Percentiles rank a stretch among this genome's conserved stretches.
Evolutionary conservation across 2,888 invertebrate genomes (phyloP).

Genomic region (Drosophila subsilvestris): DNA sequence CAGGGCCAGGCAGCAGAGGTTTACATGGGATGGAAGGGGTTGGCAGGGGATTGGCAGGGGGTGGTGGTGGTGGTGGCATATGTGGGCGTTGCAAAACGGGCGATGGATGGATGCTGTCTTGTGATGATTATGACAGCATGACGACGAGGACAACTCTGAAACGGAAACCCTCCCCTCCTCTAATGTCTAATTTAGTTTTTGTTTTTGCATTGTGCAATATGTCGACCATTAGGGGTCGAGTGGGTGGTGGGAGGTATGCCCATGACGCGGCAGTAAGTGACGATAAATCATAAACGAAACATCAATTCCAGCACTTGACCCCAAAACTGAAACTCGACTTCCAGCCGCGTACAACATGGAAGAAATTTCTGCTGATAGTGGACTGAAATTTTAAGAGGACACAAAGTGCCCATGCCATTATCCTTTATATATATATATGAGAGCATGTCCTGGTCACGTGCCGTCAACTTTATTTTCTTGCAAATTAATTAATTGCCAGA

Average conservation of each 20-base stretch:
- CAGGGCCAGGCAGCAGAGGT: conserved; percentile 8
- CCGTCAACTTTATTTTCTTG: conserved; percentile 20
- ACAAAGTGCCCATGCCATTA: background rate
- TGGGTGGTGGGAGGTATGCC: conserved; percentile 28
- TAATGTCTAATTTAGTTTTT: conserved; percentile 71
- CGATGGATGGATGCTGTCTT: conserved; percentile 69
- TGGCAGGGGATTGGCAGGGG: conserved; percentile 21
- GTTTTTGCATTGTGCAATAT: conserved; percentile 80
- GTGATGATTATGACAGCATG: conserved; percentile 81
- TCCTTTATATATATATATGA: background rate
- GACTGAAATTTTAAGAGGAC: conserved; percentile 1
- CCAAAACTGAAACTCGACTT: conserved; percentile 36
- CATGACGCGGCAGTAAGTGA: conserved; percentile 72
- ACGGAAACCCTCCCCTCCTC: conserved; percentile 26
- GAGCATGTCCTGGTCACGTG: conserved; percentile 58
- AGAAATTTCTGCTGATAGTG: background rate
- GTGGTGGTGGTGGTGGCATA: conserved; percentile 49
- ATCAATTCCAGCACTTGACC: conserved; percentile 84
- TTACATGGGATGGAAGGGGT: background rate
- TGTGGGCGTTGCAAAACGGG: conserved; percentile 72
- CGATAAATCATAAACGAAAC: conserved; percentile 84
- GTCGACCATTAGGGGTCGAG: conserved; percentile 67
- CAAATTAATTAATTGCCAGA: conserved; percentile 75
- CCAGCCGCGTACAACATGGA: conserved; percentile 12
- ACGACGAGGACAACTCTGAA: conserved; percentile 56